Percentiles rank a stretch among this genome's conserved stretches.
Conservation (phyloP, 2,113 vertebrate species). For the Chascanopsetta lugubris region DNA sequence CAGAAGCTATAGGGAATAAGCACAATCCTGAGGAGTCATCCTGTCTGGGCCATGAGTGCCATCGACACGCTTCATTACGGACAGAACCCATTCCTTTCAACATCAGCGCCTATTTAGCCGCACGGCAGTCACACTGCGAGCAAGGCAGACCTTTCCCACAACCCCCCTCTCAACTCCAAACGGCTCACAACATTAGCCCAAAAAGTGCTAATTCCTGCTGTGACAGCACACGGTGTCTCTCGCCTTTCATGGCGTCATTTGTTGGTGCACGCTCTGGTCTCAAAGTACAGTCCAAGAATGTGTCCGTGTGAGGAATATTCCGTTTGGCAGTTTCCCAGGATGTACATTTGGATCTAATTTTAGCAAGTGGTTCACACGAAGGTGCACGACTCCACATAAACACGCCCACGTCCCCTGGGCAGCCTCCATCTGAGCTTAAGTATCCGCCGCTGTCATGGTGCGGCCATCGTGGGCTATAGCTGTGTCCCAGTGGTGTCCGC, state of each 20-base stretch:
- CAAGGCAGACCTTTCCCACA: slow-evolving; percentile 45
- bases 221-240: slow-evolving; percentile 24
- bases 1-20: too few species aligned
- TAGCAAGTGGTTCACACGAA: slow-evolving; percentile 9
- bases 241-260: slow-evolving; percentile 37
- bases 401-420: slow-evolving; percentile 10
- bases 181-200: slow-evolving; percentile 27
- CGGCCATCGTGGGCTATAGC: slow-evolving; percentile 56
- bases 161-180: slow-evolving; percentile 20
- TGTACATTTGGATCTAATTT: slow-evolving; percentile 41
- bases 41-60: background rate
- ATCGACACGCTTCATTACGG: background rate
- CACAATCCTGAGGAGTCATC: background rate
- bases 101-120: slow-evolving; percentile 10
- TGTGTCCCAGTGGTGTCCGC: slow-evolving; percentile 50
- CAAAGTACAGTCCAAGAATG: slow-evolving; percentile 35
- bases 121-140: slow-evolving; percentile 21
- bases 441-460: slow-evolving; percentile 51
- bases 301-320: slow-evolving; percentile 4
- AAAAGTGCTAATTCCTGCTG: slow-evolving; percentile 30
- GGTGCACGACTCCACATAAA: slow-evolving; percentile 10
- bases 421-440: slow-evolving; percentile 29
- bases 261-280: slow-evolving; percentile 24
- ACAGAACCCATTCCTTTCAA: background rate
- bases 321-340: slow-evolving; percentile 31